A percentile compares a stretch with the other conserved stretches of the same genome.
Conservation (phyloP, 35 echinoderm and acorn worm species). For the Hemicentrotus pulcherrimus region DNA sequence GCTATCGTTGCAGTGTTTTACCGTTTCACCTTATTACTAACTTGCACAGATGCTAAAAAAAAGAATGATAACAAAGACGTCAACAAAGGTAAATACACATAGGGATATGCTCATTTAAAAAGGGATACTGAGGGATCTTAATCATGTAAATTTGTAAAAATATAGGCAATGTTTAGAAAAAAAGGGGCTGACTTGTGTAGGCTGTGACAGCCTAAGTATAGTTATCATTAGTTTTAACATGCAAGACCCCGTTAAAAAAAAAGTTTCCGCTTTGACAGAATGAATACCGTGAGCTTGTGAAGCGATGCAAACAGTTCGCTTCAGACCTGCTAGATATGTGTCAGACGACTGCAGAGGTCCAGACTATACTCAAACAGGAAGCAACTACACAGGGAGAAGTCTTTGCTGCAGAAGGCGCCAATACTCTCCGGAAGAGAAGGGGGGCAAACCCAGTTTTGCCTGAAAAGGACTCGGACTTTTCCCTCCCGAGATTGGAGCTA, state of each 20-base stretch:
- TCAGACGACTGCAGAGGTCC: conserved; percentile 88
- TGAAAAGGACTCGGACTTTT: conserved; percentile 34
- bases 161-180: no score
- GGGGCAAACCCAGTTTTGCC: neutral
- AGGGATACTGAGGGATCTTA: no score
- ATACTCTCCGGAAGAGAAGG: conserved; percentile 30
- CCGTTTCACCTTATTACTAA: no score
- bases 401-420: conserved; percentile 47
- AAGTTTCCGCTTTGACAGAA: conserved; percentile 57
- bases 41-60: no score
- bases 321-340: conserved; percentile 98
- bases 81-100: no score
- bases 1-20: no score
- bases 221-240: neutral
- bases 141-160: no score
- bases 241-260: neutral
- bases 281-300: conserved; percentile 75
- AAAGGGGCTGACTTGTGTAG: no score
- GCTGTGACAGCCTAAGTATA: no score
- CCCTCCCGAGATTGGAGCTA: conserved; percentile 67
- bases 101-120: no score
- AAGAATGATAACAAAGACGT: no score
- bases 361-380: conserved; percentile 79
- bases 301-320: conserved; percentile 92
- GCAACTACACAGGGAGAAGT: conserved; percentile 54